Evolutionary conservation across 1,140 invertebrate genomes (phyloP).

Genomic region (Coenobita brevimanus): DNA sequence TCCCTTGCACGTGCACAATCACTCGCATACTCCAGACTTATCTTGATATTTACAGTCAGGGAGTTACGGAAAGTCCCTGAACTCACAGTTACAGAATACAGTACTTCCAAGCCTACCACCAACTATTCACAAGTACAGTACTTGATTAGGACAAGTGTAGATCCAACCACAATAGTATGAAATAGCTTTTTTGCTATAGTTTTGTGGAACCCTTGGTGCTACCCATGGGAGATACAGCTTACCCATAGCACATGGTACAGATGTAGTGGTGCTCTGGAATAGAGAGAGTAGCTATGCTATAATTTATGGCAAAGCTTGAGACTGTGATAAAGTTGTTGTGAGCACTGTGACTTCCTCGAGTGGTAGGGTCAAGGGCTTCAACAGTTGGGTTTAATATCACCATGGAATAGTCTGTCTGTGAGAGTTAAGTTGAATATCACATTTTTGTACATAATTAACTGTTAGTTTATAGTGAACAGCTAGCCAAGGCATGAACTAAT

Average conservation of each 20-base stretch:
- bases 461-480: conserved; percentile 41
- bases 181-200: conserved; percentile 2
- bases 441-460: conserved; percentile 52
- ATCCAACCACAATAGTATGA: neutral
- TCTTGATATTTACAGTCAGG: too few relatives aligned
- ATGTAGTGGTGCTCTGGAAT: too few relatives aligned
- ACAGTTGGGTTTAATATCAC: conserved; percentile 18
- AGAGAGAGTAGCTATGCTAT: too few relatives aligned
- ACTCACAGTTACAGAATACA: too few relatives aligned
- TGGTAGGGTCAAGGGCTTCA: conserved; percentile 5
- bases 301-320: too few relatives aligned
- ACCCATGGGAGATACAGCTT: neutral
- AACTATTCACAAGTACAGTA: conserved; percentile 28
- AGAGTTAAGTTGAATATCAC: conserved; percentile 32
- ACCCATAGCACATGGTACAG: too few relatives aligned
- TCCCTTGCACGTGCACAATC: too few relatives aligned
- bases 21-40: too few relatives aligned
- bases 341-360: neutral
- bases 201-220: conserved; percentile 7
- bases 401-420: neutral
- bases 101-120: conserved; percentile 24
- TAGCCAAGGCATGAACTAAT: conserved; percentile 47
- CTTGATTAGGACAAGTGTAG: neutral
- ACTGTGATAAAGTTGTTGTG: too few relatives aligned
- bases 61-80: too few relatives aligned